Conservation (phyloP, 1,140 invertebrate genomes). For the Onthophagus taurus region DNA sequence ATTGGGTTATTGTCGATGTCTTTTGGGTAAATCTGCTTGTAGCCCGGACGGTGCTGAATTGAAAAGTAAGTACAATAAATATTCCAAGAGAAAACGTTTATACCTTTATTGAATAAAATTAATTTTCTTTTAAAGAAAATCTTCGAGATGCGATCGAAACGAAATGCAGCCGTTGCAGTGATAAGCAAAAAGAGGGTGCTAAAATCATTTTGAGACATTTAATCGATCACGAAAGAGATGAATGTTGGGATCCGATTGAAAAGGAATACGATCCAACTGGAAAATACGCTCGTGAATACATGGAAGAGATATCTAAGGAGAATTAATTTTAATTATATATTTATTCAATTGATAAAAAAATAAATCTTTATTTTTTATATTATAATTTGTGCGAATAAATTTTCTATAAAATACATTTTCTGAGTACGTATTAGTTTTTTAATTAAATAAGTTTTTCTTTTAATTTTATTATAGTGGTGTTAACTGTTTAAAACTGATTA, state of each 20-base stretch:
- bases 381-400: too few relatives aligned
- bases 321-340: too few relatives aligned
- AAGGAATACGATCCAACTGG: slow-evolving; percentile 41
- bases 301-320: too few relatives aligned
- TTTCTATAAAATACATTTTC: too few relatives aligned
- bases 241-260: slow-evolving; percentile 43
- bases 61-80: slow-evolving; percentile 46
- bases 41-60: slow-evolving; percentile 58
- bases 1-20: slow-evolving; percentile 54
- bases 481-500: too few relatives aligned
- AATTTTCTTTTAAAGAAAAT: slow-evolving; percentile 40
- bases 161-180: slow-evolving; percentile 51
- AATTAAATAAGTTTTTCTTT: too few relatives aligned
- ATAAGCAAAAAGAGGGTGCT: slow-evolving; percentile 46
- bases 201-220: slow-evolving; percentile 48
- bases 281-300: slow-evolving; percentile 10
- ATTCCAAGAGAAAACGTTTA: neutral
- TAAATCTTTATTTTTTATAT: too few relatives aligned
- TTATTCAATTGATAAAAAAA: too few relatives aligned
- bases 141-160: slow-evolving; percentile 53
- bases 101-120: neutral
- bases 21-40: slow-evolving; percentile 56
- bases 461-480: too few relatives aligned
- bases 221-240: slow-evolving; percentile 37
- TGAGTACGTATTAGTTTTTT: too few relatives aligned